Conservation (phyloP, 2,797 vertebrate genomes). For the Ammospiza maritima region DNA sequence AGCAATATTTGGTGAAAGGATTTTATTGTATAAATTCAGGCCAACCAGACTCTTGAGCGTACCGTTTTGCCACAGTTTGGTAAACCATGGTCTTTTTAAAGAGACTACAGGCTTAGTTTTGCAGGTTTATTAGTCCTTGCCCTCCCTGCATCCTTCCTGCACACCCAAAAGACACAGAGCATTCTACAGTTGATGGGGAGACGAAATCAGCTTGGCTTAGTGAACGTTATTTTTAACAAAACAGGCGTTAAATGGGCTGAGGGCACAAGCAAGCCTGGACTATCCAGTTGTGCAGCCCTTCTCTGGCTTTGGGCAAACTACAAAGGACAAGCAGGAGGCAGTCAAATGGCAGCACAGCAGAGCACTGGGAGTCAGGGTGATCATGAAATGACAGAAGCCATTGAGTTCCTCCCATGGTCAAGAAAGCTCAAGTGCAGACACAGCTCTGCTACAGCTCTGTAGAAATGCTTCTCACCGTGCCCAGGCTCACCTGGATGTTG, state of each 20-base stretch:
- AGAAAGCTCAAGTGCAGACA: not conserved
- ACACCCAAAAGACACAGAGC: not conserved
- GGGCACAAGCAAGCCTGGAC: not conserved
- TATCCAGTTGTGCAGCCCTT: not conserved
- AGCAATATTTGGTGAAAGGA: not conserved
- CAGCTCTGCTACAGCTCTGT: not conserved
- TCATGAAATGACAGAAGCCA: not conserved
- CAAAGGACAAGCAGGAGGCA: not conserved
- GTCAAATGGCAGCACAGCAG: not conserved
- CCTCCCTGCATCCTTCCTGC: not conserved
- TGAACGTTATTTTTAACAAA: not conserved
- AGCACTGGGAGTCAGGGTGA: not conserved
- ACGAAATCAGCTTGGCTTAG: not conserved
- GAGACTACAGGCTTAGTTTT: not conserved
- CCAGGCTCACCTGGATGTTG: not conserved
- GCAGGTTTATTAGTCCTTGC: not conserved
- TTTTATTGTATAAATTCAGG: not conserved
- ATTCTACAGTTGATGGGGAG: not conserved
- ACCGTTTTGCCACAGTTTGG: not conserved
- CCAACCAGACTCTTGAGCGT: not conserved
- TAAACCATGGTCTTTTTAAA: not conserved
- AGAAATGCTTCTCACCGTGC: not conserved
- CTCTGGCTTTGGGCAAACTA: not conserved
- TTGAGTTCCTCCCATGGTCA: fast-evolving
- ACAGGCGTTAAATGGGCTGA: not conserved